Percentiles rank a stretch among this genome's conserved stretches.
Conservation (phyloP, 2,797 vertebrate genomes). For the Echiichthys vipera region DNA sequence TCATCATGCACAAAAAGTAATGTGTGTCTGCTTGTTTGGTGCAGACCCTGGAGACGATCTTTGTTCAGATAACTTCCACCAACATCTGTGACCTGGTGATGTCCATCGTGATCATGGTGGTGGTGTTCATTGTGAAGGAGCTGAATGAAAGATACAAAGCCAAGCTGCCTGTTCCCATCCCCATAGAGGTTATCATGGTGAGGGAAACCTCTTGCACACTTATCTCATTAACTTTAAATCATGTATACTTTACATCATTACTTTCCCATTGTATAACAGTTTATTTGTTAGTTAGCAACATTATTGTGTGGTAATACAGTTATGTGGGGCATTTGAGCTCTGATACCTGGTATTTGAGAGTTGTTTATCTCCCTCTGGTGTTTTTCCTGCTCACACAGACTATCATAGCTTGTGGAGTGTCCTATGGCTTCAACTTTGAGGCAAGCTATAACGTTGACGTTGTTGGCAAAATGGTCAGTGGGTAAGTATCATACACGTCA, state of each 20-base stretch:
- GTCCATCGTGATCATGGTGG: conserved; percentile 86
- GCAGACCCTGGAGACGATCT: conserved; percentile 87
- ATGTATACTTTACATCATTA: not conserved
- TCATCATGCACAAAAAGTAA: not conserved
- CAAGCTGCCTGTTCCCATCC: conserved; percentile 91
- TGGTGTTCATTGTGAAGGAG: conserved; percentile 91
- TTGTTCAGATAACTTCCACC: conserved; percentile 86
- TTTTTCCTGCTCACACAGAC: conserved; percentile 82
- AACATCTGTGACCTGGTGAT: conserved; percentile 93
- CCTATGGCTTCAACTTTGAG: conserved; percentile 86
- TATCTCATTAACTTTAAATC: not conserved
- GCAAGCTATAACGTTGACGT: conserved; percentile 81
- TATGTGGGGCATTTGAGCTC: not conserved
- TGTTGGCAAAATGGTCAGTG: conserved; percentile 85
- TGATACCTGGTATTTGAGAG: not conserved
- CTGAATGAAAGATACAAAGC: conserved; percentile 89
- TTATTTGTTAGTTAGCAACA: not conserved
- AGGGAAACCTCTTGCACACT: conserved; percentile 37
- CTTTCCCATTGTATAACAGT: not conserved
- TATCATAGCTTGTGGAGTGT: conserved; percentile 89
- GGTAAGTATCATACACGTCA: conserved; percentile 81
- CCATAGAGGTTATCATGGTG: conserved; percentile 93
- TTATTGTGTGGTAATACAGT: not conserved
- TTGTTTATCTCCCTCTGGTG: not conserved
- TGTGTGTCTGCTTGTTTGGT: conserved; percentile 26